Base-by-base conservation (phyloP, 1,140 invertebrate genomes). In the Centruroides sculpturatus region DNA sequence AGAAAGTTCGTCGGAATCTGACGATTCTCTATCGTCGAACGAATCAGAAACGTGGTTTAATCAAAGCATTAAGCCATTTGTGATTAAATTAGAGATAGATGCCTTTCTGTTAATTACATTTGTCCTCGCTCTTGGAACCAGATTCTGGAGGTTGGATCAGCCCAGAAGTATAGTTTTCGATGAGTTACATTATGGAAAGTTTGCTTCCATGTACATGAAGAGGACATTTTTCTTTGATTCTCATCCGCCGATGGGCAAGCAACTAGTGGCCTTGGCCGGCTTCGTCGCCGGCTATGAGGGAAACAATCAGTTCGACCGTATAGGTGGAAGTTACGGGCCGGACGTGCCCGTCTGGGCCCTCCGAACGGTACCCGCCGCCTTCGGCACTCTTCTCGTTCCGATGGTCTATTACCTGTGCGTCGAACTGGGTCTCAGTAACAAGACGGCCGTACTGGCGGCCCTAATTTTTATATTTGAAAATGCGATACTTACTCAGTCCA, bases 111-210 rank as follows among this genome's bases (percentile, higher is more conserved):
- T 85, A 50, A 58, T 77, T 8, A 72, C 95, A 47, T 83, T 94
- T 70, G 53, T 84, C 46, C 64, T 83, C 60, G 85, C 83, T 51
- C 71, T 92, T 56, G 69, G 77, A 7, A 91, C 88, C 46, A 78
- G 92, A 65, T 81, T 93, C 69, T 92, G 91, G 75, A 82, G 81
- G 67, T 75, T 96, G 47, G 83, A 88, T 66, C 81, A 89, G 71
- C 92, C 92, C 5, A 78, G 78, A 53, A 83, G 86, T 76, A 87
- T 95, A 70, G 91, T 96, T 90, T 98, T 98, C 80, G 93, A 98
- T 77, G 93, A 98, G 73, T 75, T 97, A 13, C 92, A 96, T 75
- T 97, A 94, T 78, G 90, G 90, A 55, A 90, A 93, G 75, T 96
- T 93, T 78, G 85, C 93, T 1, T 85, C 87, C 13, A 75, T 93